Evolutionary conservation across 2,113 vertebrate species (phyloP), one percentile per base, ranked within the genome.

Genomic region (Potamarius usumacintae): DNA sequence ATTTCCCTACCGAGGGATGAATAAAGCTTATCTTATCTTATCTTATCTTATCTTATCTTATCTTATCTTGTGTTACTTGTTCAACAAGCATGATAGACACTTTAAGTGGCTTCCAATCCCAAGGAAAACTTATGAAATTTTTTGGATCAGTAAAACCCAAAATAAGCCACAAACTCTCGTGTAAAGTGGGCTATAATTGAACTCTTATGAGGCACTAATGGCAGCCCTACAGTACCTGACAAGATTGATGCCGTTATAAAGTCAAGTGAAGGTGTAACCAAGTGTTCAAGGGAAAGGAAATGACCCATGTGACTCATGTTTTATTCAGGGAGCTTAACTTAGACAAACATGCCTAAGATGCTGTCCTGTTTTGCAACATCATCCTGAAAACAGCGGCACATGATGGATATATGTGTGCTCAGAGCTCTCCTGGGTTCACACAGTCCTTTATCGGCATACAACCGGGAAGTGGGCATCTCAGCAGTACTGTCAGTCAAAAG

Each of bases 401-500:
- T 86, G 84, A 84, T 83, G 60, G 74, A 84, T 81, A 60, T 62
- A 69, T 84, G 71, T 78, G 85, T 87, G 85, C 25, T 42, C 27
- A 63, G 55, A 74, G 50, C 58, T 65, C 85, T 76, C 85, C 83
- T 76, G 76, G 85, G 85, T 2, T 83, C 85, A 71, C 65, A 77
- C 71, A 86, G 79, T 84, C 84, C 86, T 84, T 80, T 30, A 72
- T 80, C 83, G 62, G 88, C 88, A 88, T 69, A 82, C 48, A 52
- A 60, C 76, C 58, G 7, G 72, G 74, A 85, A 86, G 81, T 55
- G 72, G 53, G 74, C 30, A 76, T 84, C 76, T 91, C 88, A 91
- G 86, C 90, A 89, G 83, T 34, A 85, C 76, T 84, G 90, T 88
- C 88, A 42, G 27, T 89, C 88, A 89, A 83, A 62, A 58, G 1